phyloP scores from a whole-genome alignment of 1,140 invertebrate genomes.

The Leptinotarsa texana region DNA sequence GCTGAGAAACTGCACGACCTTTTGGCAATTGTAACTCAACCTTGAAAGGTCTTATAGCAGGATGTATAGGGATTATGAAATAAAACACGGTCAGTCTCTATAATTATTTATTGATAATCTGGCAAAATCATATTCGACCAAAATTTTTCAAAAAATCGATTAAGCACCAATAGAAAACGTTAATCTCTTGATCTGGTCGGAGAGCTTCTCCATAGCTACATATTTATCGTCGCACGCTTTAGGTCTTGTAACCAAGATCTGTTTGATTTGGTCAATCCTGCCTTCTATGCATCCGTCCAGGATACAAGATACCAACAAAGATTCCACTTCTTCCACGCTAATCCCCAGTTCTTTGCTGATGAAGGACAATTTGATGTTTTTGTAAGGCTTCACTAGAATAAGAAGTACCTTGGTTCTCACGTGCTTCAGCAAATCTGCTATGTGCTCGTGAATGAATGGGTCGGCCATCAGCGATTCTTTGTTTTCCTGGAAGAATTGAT shows the following conservation, averaged over 20 bases:
- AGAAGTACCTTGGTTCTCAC: constrained; percentile 96
- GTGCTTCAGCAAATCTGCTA: constrained; percentile 94
- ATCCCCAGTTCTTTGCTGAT: constrained; percentile 97
- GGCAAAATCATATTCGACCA: too few species aligned
- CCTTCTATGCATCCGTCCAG: constrained; percentile 75
- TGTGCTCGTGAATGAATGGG: constrained; percentile 97
- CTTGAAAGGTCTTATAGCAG: too few species aligned
- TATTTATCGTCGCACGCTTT: constrained; percentile 80
- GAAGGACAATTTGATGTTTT: constrained; percentile 94
- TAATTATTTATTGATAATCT: too few species aligned
- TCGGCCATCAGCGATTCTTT: constrained; percentile 93
- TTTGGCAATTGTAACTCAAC: too few species aligned
- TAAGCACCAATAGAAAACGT: constrained; percentile 14
- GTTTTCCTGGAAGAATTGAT: constrained; percentile 20
- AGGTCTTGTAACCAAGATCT: constrained; percentile 69
- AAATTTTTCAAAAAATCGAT: too few species aligned
- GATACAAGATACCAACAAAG: constrained; percentile 80
- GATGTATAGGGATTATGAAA: too few species aligned
- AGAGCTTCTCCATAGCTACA: constrained; percentile 92
- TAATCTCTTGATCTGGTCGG: constrained; percentile 55
- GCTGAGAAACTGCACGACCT: too few species aligned
- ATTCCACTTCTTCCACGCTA: constrained; percentile 91
- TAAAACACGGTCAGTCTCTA: too few species aligned
- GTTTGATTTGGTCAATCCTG: constrained; percentile 25
- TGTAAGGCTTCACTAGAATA: constrained; percentile 96